Percentiles rank a stretch among this genome's conserved stretches.
phyloP scores from a whole-genome alignment of 2,888 invertebrate genomes.

The Celastrina argiolus region DNA sequence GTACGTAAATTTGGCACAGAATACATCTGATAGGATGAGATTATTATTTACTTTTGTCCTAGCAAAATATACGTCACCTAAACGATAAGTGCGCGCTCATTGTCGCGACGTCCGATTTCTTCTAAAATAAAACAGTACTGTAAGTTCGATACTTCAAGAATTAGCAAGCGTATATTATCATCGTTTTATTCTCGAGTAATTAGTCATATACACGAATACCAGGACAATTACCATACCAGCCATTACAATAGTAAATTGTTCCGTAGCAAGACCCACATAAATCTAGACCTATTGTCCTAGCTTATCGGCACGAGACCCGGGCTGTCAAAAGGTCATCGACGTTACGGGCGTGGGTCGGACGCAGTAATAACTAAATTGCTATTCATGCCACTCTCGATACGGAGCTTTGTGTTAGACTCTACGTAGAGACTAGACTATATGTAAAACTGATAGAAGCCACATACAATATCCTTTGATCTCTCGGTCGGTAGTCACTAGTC shows the following conservation, averaged over 20 bases:
- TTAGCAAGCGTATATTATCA: background rate
- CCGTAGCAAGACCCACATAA: constrained; percentile 24
- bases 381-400: constrained; percentile 21
- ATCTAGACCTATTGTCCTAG: constrained; percentile 20
- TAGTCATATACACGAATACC: background rate
- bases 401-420: constrained; percentile 1
- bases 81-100: too few species aligned
- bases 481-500: background rate
- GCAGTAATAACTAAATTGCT: constrained; percentile 21
- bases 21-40: too few species aligned
- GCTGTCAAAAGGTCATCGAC: constrained; percentile 24
- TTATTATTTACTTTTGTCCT: too few species aligned
- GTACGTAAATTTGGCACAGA: too few species aligned
- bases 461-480: background rate
- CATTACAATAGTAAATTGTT: constrained; percentile 32
- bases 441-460: background rate
- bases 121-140: too few species aligned
- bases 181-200: background rate
- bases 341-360: constrained; percentile 20
- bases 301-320: constrained; percentile 21
- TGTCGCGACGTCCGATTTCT: too few species aligned
- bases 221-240: background rate
- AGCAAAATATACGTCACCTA: too few species aligned
- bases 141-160: background rate
- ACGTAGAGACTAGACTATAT: background rate